Evolutionary conservation across 2,888 invertebrate genomes (phyloP), one percentile per base, ranked within the genome.

Genomic region (Agrotis segetum): DNA sequence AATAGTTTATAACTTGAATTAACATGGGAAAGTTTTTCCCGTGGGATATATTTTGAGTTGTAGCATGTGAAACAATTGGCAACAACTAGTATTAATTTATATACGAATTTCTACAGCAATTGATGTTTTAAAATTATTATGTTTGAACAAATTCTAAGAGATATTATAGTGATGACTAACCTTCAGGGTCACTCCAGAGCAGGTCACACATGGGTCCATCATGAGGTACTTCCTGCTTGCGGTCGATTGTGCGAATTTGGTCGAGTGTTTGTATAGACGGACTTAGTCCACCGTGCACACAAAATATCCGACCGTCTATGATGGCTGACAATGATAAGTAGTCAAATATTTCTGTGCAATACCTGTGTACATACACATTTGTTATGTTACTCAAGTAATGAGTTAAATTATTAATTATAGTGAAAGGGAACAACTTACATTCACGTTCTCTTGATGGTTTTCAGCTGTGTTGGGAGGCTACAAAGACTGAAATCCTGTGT

Each of bases 171-270:
- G 13, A 16, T 29, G 16, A 21, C 80, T 90, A 96, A 98, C 99
- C 99, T 97, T 99, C 99, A 19, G 99, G 99, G 95, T 99, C 99
- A 82, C 99, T 99, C 99, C 99, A 99, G 34, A 99, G 96, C 68
- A 99, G 96, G 96, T 99, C 99, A 92, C 99, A 99, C 99, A 99
- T 99, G 46, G 99, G 99, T 3, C 99, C 99, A 91, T 99, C 99
- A 88, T 99, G 99, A 9, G 99, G 99, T 53, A 99, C 99, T 94
- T 99, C 99, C 94, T 99, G 99, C 94, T 99, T 99, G 83, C 99
- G 97, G 95, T 99, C 99, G 88, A 99, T 99, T 55, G 99, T 98
- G 79, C 99, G 97, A 87, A 99, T 99, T 96, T 99, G 99, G 96
- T 99, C 99, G 82, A 99, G 97, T 13, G 99, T 99, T 95, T 99